Percentiles rank a stretch among this genome's conserved stretches.
Conservation (phyloP, 2,797 vertebrate genomes). For the Lithobates pipiens region DNA sequence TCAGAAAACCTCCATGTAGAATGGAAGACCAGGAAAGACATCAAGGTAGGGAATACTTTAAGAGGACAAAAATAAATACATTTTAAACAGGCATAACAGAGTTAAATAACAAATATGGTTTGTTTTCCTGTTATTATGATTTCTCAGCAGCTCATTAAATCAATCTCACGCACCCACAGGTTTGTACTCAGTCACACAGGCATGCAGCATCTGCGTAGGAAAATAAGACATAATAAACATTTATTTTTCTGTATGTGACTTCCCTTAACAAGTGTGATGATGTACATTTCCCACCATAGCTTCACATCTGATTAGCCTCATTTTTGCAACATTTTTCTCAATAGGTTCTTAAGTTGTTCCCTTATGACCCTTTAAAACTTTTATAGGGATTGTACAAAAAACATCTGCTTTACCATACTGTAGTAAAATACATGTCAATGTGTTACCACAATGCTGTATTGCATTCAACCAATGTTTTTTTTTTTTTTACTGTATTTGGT, state of each 20-base stretch:
- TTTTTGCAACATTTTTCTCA: slow-evolving; percentile 34
- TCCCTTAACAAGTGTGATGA: not conserved
- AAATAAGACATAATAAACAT: not conserved
- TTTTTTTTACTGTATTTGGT: no score
- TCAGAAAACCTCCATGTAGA: no score
- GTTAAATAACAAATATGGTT: no score
- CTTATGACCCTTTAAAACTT: slow-evolving; percentile 38
- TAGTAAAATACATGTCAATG: no score
- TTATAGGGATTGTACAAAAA: slow-evolving; percentile 5
- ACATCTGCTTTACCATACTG: slow-evolving; percentile 45
- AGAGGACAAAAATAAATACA: no score
- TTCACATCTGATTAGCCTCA: slow-evolving; percentile 33
- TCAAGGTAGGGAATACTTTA: no score
- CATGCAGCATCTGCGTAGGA: not conserved
- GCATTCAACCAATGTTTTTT: no score
- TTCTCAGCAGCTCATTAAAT: no score
- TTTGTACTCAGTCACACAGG: not conserved
- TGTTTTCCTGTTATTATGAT: no score
- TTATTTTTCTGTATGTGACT: slow-evolving; percentile 11
- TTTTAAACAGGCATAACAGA: no score
- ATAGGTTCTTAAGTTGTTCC: slow-evolving; percentile 17
- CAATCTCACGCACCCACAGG: not conserved
- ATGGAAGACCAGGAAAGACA: no score
- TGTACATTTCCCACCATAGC: slow-evolving; percentile 21
- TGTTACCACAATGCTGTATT: no score